Percentiles rank a stretch among this genome's conserved stretches.
These are phyloP conservation scores for Chionodraco myersi DNA, from an alignment of 2,113 vertebrate species.

Conservation along the genomic window DNA sequence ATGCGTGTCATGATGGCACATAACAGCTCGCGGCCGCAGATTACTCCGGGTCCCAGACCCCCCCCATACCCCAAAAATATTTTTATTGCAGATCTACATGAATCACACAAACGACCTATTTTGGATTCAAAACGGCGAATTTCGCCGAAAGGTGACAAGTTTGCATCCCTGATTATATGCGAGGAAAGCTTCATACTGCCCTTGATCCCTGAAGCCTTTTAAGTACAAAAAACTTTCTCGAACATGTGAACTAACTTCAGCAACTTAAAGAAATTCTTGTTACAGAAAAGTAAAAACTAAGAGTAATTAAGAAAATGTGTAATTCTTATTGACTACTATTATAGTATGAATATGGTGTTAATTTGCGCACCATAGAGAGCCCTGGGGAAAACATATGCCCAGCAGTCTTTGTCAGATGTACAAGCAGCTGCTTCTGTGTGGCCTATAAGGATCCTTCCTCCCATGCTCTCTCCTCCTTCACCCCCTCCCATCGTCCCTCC, in stretches of 20 bases:
- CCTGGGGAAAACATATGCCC: conserved; percentile 8
- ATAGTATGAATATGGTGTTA: not conserved
- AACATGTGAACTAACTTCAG: not conserved
- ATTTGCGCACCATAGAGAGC: conserved; percentile 19
- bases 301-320: no score
- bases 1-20: no score
- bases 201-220: conserved; percentile 9
- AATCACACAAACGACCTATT: no score
- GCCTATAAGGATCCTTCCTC: conserved; percentile 64
- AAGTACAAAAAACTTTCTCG: not conserved
- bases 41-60: no score
- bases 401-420: conserved; percentile 51
- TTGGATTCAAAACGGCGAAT: no score
- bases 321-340: not conserved
- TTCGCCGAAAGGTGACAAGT: no score
- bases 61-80: no score
- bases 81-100: no score
- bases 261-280: not conserved
- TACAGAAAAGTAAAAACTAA: not conserved
- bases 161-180: no score
- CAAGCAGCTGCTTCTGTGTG: conserved; percentile 63
- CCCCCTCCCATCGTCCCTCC: conserved; percentile 22
- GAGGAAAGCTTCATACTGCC: no score
- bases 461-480: no score
- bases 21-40: no score